Percentiles rank a stretch among this genome's conserved stretches.
Evolutionary conservation across 2,888 invertebrate species (phyloP).

Genomic region (Heteromyza rotundicornis): DNA sequence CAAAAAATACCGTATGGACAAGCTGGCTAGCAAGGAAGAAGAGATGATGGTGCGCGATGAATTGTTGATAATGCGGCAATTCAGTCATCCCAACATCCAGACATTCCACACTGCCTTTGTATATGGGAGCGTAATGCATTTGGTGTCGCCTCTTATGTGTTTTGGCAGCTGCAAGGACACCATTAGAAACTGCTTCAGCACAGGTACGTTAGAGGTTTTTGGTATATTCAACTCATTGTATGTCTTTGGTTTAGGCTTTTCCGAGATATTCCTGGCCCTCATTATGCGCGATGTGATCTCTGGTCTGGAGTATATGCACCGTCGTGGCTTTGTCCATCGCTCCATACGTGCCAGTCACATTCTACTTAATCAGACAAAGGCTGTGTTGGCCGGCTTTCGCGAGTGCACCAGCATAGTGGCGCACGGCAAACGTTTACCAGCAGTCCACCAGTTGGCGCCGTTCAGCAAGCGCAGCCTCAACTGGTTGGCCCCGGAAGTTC

Average conservation of each 20-base stretch:
- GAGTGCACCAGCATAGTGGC: constrained; percentile 77
- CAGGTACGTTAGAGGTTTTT: constrained; percentile 45
- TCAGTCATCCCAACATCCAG: constrained; percentile 81
- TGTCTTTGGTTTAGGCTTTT: constrained; percentile 67
- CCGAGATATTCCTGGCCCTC: constrained; percentile 80
- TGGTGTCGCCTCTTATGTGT: constrained; percentile 82
- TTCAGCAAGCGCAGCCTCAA: constrained; percentile 71
- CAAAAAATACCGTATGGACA: constrained; percentile 79
- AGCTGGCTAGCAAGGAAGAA: constrained; percentile 66
- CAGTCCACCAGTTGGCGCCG: constrained; percentile 78
- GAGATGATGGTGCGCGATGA: constrained; percentile 72
- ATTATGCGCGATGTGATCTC: constrained; percentile 78
- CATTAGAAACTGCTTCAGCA: constrained; percentile 74
- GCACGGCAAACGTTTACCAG: constrained; percentile 73
- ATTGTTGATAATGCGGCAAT: constrained; percentile 76
- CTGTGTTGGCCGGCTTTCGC: constrained; percentile 79
- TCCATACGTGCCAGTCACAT: constrained; percentile 86
- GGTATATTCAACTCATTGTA: neutral
- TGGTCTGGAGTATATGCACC: constrained; percentile 85
- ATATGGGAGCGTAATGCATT: constrained; percentile 76
- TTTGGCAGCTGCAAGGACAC: constrained; percentile 85
- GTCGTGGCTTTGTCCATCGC: constrained; percentile 84
- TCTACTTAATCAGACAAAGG: constrained; percentile 73
- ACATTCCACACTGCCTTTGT: constrained; percentile 80
- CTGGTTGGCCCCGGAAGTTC: constrained; percentile 91